phyloP scores from a whole-genome alignment of 1,140 invertebrate genomes.

The Bombus haemorrhoidalis region DNA sequence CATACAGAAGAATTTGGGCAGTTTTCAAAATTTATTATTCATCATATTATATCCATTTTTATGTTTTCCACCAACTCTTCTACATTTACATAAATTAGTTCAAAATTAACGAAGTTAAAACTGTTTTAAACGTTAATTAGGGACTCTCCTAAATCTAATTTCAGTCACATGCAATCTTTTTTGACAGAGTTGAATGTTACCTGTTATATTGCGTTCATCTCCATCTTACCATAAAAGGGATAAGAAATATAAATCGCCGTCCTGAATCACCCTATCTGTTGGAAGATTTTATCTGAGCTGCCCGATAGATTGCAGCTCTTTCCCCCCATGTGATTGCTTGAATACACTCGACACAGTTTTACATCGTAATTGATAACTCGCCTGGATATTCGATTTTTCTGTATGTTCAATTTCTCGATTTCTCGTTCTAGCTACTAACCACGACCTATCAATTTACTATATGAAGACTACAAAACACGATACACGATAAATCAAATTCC shows the following conservation, averaged over 20 bases:
- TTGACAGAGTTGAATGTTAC: background rate
- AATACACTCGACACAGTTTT: slow-evolving; percentile 1
- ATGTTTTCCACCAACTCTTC: background rate
- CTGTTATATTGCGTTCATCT: background rate
- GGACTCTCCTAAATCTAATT: no score
- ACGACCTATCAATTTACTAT: background rate
- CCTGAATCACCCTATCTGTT: background rate
- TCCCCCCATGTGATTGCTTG: background rate
- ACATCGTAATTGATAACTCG: slow-evolving; percentile 7
- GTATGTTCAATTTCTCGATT: background rate
- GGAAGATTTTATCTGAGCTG: background rate
- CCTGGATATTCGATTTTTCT: background rate
- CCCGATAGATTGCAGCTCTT: background rate
- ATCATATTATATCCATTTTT: background rate
- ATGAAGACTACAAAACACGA: background rate
- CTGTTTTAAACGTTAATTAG: background rate
- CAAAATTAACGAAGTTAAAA: background rate
- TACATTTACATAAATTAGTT: background rate
- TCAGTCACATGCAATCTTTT: background rate
- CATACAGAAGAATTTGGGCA: no score
- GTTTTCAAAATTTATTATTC: background rate
- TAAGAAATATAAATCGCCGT: slow-evolving; percentile 13
- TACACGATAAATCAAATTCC: no score
- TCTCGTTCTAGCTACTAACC: background rate
- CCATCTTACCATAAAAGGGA: background rate